Conservation (phyloP, 2,113 vertebrate species). For the Aythya baeri region DNA sequence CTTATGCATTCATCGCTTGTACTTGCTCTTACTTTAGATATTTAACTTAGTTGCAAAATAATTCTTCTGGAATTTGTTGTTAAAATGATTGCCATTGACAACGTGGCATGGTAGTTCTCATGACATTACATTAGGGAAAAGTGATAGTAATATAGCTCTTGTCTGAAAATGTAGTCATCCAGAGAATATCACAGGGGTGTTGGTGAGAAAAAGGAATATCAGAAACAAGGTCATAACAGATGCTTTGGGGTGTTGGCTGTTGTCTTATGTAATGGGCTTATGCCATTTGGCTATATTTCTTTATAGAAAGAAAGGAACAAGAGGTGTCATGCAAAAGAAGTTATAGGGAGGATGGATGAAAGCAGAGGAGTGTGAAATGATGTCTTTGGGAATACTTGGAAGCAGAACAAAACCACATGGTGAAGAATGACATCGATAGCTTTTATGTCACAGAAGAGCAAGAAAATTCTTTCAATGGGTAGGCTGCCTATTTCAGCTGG, state of each 20-base stretch:
- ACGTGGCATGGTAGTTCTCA: neutral
- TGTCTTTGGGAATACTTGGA: neutral
- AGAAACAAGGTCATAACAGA: neutral
- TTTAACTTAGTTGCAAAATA: slow-evolving; percentile 31
- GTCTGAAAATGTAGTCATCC: neutral
- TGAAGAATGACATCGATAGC: rapidly evolving
- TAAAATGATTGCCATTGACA: slow-evolving; percentile 26
- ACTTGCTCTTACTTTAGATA: slow-evolving; percentile 16
- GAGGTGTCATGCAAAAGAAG: neutral
- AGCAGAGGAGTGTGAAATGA: neutral
- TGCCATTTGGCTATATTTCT: neutral
- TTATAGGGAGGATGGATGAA: neutral
- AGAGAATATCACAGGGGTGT: neutral
- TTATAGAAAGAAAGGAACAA: neutral
- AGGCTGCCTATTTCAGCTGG: neutral
- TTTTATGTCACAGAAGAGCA: neutral
- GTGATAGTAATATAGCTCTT: neutral
- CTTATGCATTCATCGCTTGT: slow-evolving; percentile 2
- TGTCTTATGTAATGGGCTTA: neutral
- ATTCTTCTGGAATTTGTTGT: neutral
- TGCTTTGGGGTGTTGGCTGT: neutral
- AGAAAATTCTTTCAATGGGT: neutral
- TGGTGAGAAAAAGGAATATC: neutral
- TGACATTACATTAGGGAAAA: neutral
- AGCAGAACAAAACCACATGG: neutral